Percentiles rank a stretch among this genome's conserved stretches.
These are phyloP conservation scores for Dinocampus coccinellae DNA, from an alignment of 2,888 invertebrate genomes.

Conservation along the genomic window DNA sequence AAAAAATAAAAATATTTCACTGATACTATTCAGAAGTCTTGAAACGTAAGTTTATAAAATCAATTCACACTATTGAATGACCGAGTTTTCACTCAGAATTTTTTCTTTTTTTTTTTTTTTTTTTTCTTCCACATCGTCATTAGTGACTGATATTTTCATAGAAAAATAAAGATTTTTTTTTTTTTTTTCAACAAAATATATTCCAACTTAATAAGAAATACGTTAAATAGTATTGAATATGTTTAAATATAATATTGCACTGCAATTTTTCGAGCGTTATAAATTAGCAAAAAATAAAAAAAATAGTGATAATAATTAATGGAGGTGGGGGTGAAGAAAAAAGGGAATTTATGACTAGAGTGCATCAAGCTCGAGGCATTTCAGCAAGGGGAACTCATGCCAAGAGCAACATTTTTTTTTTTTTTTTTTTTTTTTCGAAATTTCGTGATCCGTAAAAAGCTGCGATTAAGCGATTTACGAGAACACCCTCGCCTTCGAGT, in stretches of 20 bases:
- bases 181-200: neutral
- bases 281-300: neutral
- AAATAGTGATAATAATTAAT: too few species aligned
- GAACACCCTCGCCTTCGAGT: constrained; percentile 39
- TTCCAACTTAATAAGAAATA: neutral
- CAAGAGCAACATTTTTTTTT: neutral
- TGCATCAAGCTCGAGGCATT: neutral
- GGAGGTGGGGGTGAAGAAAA: too few species aligned
- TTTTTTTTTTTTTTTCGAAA: constrained; percentile 53
- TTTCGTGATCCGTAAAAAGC: constrained; percentile 61
- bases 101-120: too few species aligned
- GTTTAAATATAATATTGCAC: neutral
- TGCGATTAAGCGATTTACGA: constrained; percentile 64
- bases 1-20: too few species aligned
- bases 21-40: too few species aligned
- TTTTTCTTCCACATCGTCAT: neutral
- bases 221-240: neutral
- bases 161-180: neutral
- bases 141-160: neutral
- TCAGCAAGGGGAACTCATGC: neutral
- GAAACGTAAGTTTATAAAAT: neutral
- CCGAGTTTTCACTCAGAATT: neutral
- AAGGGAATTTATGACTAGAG: neutral
- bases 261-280: neutral
- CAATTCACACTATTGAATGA: neutral